These are phyloP conservation scores for Halcyon smyrnensis DNA, from an alignment of 2,797 vertebrate species.

Conservation along the genomic window DNA sequence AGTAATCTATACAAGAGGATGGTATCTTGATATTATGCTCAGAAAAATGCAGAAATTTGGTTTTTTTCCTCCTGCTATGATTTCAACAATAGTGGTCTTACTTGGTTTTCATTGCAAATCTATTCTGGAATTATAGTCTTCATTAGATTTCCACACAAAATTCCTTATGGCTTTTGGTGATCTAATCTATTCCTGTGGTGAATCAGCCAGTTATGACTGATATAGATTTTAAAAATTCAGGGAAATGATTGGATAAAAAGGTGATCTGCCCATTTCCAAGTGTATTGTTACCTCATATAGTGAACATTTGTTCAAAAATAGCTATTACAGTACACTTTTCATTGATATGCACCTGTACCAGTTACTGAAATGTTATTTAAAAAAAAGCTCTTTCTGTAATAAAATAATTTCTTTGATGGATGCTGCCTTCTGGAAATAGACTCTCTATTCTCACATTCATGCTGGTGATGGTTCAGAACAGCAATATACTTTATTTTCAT, in stretches of 20 bases:
- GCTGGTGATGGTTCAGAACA: background rate
- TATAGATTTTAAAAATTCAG: background rate
- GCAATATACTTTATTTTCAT: background rate
- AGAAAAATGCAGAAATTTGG: background rate
- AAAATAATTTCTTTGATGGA: background rate
- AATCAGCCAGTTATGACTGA: background rate
- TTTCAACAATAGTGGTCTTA: background rate
- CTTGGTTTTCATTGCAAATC: background rate
- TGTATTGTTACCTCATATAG: background rate
- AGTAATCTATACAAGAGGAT: background rate
- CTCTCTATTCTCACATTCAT: background rate
- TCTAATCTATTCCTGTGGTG: background rate
- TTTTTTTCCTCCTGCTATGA: background rate
- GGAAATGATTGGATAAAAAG: background rate
- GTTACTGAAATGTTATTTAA: background rate
- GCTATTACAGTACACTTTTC: background rate
- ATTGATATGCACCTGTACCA: background rate
- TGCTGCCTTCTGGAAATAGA: constrained; percentile 13
- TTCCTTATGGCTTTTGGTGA: background rate
- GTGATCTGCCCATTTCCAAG: background rate
- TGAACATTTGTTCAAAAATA: background rate
- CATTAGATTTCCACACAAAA: background rate
- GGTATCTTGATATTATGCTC: background rate
- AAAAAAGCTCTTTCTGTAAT: background rate
- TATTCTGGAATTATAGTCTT: background rate